Conservation (phyloP, 1,140 invertebrate genomes). For the Lutraria rhynchaena region DNA sequence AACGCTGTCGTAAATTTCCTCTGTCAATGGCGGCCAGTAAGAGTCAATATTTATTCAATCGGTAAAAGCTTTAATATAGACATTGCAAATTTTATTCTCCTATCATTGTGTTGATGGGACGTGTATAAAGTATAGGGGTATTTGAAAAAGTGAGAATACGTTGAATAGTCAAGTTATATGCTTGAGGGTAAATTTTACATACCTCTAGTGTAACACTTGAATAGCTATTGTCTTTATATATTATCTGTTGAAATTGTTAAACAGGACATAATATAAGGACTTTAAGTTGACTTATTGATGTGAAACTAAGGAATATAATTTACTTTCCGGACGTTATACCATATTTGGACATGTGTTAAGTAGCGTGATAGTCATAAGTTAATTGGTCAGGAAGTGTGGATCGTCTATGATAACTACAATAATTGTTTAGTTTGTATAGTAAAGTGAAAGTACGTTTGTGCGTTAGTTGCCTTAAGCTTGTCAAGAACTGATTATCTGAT, state of each 20-base stretch:
- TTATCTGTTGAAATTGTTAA: constrained; percentile 31
- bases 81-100: constrained; percentile 48
- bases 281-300: constrained; percentile 48
- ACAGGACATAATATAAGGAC: constrained; percentile 52
- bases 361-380: constrained; percentile 21
- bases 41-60: constrained; percentile 62
- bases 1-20: constrained; percentile 50
- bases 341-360: constrained; percentile 40
- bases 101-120: constrained; percentile 49
- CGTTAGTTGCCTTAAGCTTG: constrained; percentile 2
- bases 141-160: constrained; percentile 42
- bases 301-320: constrained; percentile 18
- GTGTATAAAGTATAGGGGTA: constrained; percentile 8
- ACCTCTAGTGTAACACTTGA: constrained; percentile 37
- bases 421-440: constrained; percentile 18
- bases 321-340: constrained; percentile 21
- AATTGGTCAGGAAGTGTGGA: constrained; percentile 42
- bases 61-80: constrained; percentile 62
- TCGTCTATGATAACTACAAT: constrained; percentile 26
- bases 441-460: constrained; percentile 40
- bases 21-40: constrained; percentile 52
- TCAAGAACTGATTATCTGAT: constrained; percentile 58
- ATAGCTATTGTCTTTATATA: constrained; percentile 35
- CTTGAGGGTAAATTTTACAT: constrained; percentile 34
- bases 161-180: constrained; percentile 13